Percentiles rank a stretch among this genome's conserved stretches.
Conservation (phyloP, 2,888 invertebrate species). For the Amphipyra tragopoginis region DNA sequence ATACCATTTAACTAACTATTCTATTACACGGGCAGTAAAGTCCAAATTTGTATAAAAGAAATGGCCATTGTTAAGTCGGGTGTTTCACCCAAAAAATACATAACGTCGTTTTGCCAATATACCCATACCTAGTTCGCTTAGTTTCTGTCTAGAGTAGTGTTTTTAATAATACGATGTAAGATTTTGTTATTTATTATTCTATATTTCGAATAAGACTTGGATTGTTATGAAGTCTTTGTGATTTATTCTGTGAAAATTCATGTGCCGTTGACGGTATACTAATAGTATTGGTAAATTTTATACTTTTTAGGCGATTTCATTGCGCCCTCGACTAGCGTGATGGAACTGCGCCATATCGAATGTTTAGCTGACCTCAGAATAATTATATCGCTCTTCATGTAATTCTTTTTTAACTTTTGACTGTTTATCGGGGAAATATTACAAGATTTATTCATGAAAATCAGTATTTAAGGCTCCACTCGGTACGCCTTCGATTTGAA, state of each 20-base stretch:
- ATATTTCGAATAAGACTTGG: constrained; percentile 85
- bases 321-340: constrained; percentile 13
- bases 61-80: constrained; percentile 52
- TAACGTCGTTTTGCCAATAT: constrained; percentile 73
- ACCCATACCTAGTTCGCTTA: constrained; percentile 79
- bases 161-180: constrained; percentile 77
- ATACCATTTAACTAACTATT: constrained; percentile 48
- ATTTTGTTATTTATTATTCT: constrained; percentile 89
- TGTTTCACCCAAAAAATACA: constrained; percentile 44
- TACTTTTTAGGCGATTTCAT: constrained; percentile 42
- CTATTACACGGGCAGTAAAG: constrained; percentile 44
- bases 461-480: constrained; percentile 68
- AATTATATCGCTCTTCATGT: constrained; percentile 35
- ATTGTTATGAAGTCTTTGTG: constrained; percentile 81
- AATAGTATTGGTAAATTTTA: constrained; percentile 53
- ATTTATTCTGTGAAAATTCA: constrained; percentile 76
- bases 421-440: constrained; percentile 42
- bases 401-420: constrained; percentile 45
- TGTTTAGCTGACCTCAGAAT: constrained; percentile 43
- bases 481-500: constrained; percentile 59
- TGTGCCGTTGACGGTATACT: constrained; percentile 55
- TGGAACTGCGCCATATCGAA: constrained; percentile 32
- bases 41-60: constrained; percentile 50
- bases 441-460: constrained; percentile 51
- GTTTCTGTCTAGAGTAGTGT: constrained; percentile 82